Evolutionary conservation across 2,113 vertebrate genomes (phyloP).

Genomic region (Amphilophus citrinellus): DNA sequence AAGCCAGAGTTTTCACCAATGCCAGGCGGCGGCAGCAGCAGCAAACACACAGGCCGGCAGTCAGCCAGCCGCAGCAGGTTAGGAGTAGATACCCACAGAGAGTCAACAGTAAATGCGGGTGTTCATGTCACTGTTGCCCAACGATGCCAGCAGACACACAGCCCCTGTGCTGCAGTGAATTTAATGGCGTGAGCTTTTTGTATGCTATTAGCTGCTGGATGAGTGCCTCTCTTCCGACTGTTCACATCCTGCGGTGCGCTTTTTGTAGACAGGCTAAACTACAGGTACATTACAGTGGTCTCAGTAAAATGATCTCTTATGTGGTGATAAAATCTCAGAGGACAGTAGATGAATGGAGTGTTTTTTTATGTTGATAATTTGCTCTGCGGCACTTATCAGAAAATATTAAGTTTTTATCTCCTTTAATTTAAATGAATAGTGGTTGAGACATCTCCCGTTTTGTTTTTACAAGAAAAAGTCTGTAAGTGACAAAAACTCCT

Average conservation of each 20-base stretch:
- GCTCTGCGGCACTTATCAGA: not conserved
- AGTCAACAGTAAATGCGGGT: slow-evolving; percentile 57
- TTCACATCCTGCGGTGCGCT: slow-evolving; percentile 16
- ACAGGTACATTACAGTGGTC: not conserved
- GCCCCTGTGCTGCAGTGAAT: slow-evolving; percentile 32
- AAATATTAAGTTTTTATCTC: not conserved
- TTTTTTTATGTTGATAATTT: not conserved
- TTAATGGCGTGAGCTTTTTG: slow-evolving; percentile 49
- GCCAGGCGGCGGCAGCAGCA: not conserved
- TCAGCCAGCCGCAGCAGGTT: slow-evolving; percentile 45
- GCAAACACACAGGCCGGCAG: slow-evolving; percentile 26
- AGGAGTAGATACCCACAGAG: slow-evolving; percentile 42
- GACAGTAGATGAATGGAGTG: not conserved
- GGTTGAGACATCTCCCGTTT: not conserved
- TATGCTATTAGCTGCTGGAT: slow-evolving; percentile 43
- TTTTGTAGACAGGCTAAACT: not conserved
- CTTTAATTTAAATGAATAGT: not conserved
- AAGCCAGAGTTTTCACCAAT: not conserved
- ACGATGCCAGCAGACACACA: slow-evolving; percentile 39
- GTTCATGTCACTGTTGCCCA: slow-evolving; percentile 42
- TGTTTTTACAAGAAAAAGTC: not conserved
- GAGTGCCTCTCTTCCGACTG: slow-evolving; percentile 39
- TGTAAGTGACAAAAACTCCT: not conserved
- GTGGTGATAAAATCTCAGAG: not conserved
- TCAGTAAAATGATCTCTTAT: not conserved